Conservation (phyloP, 92 coral and sea anemone species). For the Umimayanthus chanpuru region DNA sequence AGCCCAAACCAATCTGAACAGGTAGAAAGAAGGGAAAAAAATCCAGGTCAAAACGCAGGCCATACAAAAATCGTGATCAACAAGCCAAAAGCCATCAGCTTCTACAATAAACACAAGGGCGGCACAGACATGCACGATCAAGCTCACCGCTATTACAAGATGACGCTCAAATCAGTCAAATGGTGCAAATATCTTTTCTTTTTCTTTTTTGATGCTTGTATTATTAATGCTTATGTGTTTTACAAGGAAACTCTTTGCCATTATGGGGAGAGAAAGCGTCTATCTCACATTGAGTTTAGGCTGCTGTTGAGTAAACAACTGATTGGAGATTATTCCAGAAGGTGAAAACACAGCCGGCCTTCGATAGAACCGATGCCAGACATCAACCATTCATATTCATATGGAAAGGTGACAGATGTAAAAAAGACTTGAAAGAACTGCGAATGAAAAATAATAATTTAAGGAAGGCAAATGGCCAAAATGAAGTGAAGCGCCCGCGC, state of each 20-base stretch:
- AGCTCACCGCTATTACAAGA: constrained; percentile 12
- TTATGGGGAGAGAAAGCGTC: constrained; percentile 3
- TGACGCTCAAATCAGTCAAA: constrained; percentile 16
- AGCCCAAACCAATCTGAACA: constrained; percentile 22
- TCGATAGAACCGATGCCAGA: neutral
- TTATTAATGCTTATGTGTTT: constrained; percentile 20
- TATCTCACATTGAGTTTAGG: neutral
- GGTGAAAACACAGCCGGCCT: too few species aligned
- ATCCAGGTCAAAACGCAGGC: constrained; percentile 2
- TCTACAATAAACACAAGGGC: constrained; percentile 43
- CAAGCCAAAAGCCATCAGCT: constrained; percentile 34
- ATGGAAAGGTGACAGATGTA: neutral
- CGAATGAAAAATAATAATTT: neutral
- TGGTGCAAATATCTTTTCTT: constrained; percentile 27
- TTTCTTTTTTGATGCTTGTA: constrained; percentile 11
- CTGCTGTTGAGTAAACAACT: constrained; percentile 1
- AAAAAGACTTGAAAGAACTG: constrained; percentile 8
- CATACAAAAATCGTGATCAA: constrained; percentile 27
- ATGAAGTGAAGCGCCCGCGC: neutral
- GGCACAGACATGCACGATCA: constrained; percentile 44
- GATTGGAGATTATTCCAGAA: too few species aligned
- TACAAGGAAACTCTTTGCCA: constrained; percentile 27
- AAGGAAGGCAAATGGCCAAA: neutral
- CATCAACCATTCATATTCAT: neutral
- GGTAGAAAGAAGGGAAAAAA: constrained; percentile 46